Evolutionary conservation across 53 echinoderm and acorn worm species (phyloP), one percentile per base, ranked within the genome.

Genomic region (Echinarachnius parma): DNA sequence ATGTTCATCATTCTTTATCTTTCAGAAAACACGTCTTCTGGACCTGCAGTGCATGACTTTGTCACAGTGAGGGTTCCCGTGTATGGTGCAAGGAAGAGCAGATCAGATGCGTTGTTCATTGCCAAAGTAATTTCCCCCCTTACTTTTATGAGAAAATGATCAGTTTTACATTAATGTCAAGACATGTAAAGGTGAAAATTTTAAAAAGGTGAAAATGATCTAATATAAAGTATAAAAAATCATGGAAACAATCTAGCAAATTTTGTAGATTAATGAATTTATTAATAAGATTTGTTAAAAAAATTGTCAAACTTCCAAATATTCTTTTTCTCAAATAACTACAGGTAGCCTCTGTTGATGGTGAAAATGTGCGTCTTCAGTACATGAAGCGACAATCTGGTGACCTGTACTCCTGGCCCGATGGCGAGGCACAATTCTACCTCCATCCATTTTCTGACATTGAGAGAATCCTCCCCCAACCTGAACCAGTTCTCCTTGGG

Each of bases 381-480:
- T 53, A 53, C 5, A 53, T 53, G 54, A 10, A 53, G 54, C 1
- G n/a, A 0, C 54, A 53, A n/a, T n/a, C n/a, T 3, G 54, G 54
- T 14, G 54, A 53, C 14, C n/a, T 53, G n/a, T 53, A 53, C 54
- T 53, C 3, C 54, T 53, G 28, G 54, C 54, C 54, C 21, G n/a
- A 53, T 53, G n/a, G 54, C 24, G 54, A 2, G 25, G 21, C 11
- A 14, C 54, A 53, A n/a, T 53, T 14, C 54, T 53, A 14, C 54
- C 54, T 7, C 54, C 54, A 53, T n/a, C 54, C 54, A 53, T 1
- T n/a, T 53, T 53, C 21, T 3, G 54, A 53, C 25, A 23, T 7
- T 3, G n/a, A 14, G 5, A 14, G 23, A 3, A 53, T 19, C 21
- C 21, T 53, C 2, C 54, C 20, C 3, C 14, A 53, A 53, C 54